phyloP scores from a whole-genome alignment of 2,797 vertebrate genomes.

The Pteronotus mesoamericanus region DNA sequence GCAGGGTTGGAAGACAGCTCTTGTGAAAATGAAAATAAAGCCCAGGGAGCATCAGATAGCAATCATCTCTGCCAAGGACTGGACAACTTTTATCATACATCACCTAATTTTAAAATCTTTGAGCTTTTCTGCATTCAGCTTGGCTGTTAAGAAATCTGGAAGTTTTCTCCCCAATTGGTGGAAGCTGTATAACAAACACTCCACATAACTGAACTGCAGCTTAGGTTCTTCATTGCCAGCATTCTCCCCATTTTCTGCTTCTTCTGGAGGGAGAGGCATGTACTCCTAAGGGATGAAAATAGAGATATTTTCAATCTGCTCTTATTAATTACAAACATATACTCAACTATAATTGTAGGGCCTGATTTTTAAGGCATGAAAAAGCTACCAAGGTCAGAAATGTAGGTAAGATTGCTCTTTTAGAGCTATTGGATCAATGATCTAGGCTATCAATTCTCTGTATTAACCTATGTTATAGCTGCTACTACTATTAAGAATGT shows the following conservation, averaged over 20 bases:
- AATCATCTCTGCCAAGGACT: neutral
- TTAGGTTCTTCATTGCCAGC: slow-evolving; percentile 93
- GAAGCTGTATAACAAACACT: slow-evolving; percentile 95
- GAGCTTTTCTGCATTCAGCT: slow-evolving; percentile 93
- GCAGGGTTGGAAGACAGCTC: neutral
- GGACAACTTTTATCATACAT: neutral
- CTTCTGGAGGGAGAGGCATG: slow-evolving; percentile 97
- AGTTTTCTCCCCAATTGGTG: slow-evolving; percentile 97
- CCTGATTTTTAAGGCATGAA: neutral
- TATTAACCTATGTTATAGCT: neutral
- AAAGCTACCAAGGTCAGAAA: slow-evolving; percentile 15
- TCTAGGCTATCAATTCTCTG: neutral
- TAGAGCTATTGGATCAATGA: neutral
- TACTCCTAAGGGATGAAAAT: slow-evolving; percentile 87
- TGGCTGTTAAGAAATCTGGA: slow-evolving; percentile 96
- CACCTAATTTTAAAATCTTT: slow-evolving; percentile 99
- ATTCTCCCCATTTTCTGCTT: slow-evolving; percentile 96
- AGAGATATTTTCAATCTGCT: slow-evolving; percentile 14
- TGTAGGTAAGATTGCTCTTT: neutral
- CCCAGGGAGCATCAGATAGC: neutral
- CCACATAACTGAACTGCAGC: slow-evolving; percentile 97
- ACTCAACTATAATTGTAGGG: neutral
- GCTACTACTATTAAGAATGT: neutral
- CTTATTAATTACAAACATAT: slow-evolving; percentile 1
- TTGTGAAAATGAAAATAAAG: slow-evolving; percentile 18